A percentile compares a stretch with the other conserved stretches of the same genome.
Evolutionary conservation across 2,797 vertebrate genomes (phyloP).

Genomic region (Malurus splendens): DNA sequence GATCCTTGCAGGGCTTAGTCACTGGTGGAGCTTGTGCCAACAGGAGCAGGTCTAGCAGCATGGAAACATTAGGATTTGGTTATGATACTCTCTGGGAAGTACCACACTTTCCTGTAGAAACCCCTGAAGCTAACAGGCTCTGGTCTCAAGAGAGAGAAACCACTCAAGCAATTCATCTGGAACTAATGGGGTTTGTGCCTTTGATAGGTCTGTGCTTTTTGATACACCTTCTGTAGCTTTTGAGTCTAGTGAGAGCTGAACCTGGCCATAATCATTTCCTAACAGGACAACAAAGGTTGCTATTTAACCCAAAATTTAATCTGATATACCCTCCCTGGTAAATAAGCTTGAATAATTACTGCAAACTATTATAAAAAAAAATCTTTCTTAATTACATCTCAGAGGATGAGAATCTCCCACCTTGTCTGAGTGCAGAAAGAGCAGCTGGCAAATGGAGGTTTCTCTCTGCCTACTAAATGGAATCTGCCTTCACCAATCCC

Average conservation of each 20-base stretch:
- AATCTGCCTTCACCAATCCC: background rate
- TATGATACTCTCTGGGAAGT: background rate
- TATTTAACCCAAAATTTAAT: background rate
- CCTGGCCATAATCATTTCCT: background rate
- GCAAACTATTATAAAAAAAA: background rate
- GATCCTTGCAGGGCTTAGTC: background rate
- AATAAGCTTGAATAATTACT: background rate
- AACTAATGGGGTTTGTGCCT: background rate
- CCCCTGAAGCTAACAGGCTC: background rate
- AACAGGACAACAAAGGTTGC: background rate
- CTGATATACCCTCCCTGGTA: background rate
- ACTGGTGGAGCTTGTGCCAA: background rate
- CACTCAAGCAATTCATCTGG: background rate
- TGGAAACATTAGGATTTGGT: background rate
- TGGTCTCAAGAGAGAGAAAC: background rate
- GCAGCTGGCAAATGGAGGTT: background rate
- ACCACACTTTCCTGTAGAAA: background rate
- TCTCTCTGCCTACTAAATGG: background rate
- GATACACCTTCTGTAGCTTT: background rate
- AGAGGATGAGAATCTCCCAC: background rate
- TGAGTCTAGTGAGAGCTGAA: background rate
- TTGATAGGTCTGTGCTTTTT: background rate
- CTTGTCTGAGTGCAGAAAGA: background rate
- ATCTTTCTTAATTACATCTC: background rate
- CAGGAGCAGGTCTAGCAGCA: background rate